Conservation (phyloP, 2,113 vertebrate genomes). For the Centrocercus urophasianus region DNA sequence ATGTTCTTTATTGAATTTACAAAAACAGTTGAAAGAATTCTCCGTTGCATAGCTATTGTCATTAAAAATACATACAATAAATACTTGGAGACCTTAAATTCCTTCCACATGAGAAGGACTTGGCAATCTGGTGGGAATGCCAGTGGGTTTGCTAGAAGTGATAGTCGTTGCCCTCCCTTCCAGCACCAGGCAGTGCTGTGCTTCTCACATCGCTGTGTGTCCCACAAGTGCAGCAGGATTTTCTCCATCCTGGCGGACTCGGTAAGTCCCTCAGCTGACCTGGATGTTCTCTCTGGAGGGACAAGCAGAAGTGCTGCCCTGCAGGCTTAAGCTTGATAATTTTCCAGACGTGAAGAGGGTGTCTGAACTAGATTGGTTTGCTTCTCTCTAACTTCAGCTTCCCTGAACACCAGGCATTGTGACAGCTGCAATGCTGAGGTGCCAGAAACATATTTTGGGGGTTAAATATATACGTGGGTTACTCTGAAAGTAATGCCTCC, state of each 20-base stretch:
- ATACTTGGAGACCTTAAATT: background rate
- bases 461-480: background rate
- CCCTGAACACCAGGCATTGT: background rate
- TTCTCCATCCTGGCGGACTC: background rate
- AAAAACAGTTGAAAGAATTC: background rate
- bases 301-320: background rate
- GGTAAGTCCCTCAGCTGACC: background rate
- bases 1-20: background rate
- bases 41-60: background rate
- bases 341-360: background rate
- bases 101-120: background rate
- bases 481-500: background rate
- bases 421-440: background rate
- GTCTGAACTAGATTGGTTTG: background rate
- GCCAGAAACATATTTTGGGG: background rate
- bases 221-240: background rate
- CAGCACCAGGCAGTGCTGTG: background rate
- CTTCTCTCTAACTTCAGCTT: background rate
- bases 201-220: background rate
- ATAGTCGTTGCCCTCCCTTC: background rate
- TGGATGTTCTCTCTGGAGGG: rapidly evolving
- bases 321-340: background rate
- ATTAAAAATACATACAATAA: background rate
- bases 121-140: background rate
- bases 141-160: background rate